These are phyloP conservation scores for Portunus trituberculatus DNA, from an alignment of 1,140 invertebrate genomes.

Conservation along the genomic window DNA sequence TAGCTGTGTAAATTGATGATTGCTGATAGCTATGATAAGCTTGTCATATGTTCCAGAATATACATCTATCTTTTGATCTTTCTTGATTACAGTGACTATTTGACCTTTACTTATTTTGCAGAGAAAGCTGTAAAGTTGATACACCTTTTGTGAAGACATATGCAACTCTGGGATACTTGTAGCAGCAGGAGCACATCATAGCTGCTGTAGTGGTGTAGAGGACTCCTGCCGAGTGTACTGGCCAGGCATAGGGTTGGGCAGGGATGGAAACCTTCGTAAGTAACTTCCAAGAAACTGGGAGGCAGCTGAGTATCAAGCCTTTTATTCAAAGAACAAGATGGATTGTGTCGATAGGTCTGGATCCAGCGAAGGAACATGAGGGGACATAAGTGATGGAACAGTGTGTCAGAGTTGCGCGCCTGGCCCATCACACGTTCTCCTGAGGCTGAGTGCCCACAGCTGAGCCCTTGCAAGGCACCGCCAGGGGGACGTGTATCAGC, in stretches of 20 bases:
- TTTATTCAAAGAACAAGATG: neutral
- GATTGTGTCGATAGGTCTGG: constrained; percentile 69
- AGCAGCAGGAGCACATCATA: constrained; percentile 80
- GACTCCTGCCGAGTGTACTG: constrained; percentile 32
- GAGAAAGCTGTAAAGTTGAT: constrained; percentile 91
- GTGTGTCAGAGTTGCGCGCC: constrained; percentile 30
- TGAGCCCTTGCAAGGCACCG: constrained; percentile 72
- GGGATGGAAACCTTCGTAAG: neutral
- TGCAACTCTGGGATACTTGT: constrained; percentile 93
- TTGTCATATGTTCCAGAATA: neutral
- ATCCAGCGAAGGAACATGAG: constrained; percentile 56
- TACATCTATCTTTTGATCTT: neutral
- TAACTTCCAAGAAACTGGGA: constrained; percentile 36
- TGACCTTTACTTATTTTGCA: constrained; percentile 82
- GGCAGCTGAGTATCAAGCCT: constrained; percentile 45
- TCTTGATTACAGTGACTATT: neutral
- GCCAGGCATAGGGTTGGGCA: constrained; percentile 15
- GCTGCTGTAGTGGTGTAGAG: constrained; percentile 38
- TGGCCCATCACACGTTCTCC: constrained; percentile 56
- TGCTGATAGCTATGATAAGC: too few species aligned
- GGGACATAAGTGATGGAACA: constrained; percentile 5
- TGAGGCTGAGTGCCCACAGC: constrained; percentile 72
- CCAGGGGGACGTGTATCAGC: constrained; percentile 57
- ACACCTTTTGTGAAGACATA: constrained; percentile 94
- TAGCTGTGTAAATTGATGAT: constrained; percentile 28